Percentiles rank a stretch among this genome's conserved stretches.
Evolutionary conservation across 2,888 invertebrate species (phyloP).

Genomic region (Halictus quadricinctus): DNA sequence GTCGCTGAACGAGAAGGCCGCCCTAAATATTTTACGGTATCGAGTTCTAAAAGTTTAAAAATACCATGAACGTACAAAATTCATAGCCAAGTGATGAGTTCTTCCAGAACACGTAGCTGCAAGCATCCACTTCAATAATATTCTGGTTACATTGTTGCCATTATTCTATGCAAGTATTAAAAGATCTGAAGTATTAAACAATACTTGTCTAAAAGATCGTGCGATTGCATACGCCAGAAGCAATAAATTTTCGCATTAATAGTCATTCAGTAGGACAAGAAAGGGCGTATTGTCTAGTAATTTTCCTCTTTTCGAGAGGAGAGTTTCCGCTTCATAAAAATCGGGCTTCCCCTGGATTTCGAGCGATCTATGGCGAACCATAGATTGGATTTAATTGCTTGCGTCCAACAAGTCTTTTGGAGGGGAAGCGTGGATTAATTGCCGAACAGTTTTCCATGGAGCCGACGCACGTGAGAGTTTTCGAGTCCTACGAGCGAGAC

Average conservation of each 20-base stretch:
- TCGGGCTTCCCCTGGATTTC: not conserved
- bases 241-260: not conserved
- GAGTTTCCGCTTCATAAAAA: not conserved
- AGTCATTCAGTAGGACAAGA: not conserved
- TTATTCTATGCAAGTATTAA: not conserved
- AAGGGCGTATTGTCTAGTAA: not conserved
- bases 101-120: not conserved
- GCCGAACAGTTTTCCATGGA: conserved; percentile 1
- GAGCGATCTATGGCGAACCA: not conserved
- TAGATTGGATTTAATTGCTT: conserved; percentile 1
- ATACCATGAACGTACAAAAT: not conserved
- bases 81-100: not conserved
- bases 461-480: not conserved
- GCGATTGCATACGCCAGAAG: not conserved
- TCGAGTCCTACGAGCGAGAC: not conserved
- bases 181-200: not conserved
- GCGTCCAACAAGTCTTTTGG: not conserved
- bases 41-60: not conserved
- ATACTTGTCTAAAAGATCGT: not conserved
- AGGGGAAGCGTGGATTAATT: conserved; percentile 10
- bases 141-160: not conserved
- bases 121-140: too few relatives aligned
- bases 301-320: not conserved
- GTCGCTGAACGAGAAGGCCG: not conserved
- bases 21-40: not conserved